These are phyloP conservation scores for Amblyopsis hoosieri DNA, from an alignment of 2,797 vertebrate species.

Conservation along the genomic window DNA sequence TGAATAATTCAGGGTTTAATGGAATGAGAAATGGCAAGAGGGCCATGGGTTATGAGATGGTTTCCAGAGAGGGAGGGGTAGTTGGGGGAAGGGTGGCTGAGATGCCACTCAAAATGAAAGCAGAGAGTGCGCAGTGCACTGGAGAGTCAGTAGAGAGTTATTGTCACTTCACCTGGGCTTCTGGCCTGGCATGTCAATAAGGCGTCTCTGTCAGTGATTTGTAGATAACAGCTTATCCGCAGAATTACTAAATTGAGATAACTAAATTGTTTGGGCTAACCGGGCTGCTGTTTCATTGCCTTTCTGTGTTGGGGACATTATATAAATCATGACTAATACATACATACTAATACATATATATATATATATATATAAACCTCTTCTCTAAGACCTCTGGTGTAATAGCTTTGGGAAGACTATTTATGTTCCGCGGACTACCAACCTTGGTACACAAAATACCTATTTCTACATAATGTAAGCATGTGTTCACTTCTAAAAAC, in stretches of 20 bases:
- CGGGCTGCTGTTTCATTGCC: conserved; percentile 6
- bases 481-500: neutral
- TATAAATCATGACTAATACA: conserved; percentile 21
- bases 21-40: conserved; percentile 70
- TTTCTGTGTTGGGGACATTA: conserved; percentile 19
- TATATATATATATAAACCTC: conserved; percentile 11
- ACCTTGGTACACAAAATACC: conserved; percentile 22
- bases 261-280: neutral
- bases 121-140: conserved; percentile 22
- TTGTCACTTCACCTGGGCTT: conserved; percentile 39
- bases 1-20: conserved; percentile 81
- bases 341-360: conserved; percentile 7
- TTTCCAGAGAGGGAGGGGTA: conserved; percentile 35
- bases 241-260: conserved; percentile 6
- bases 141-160: conserved; percentile 27
- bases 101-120: conserved; percentile 47
- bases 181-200: conserved; percentile 37
- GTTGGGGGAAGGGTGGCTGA: neutral
- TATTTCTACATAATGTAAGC: conserved; percentile 33
- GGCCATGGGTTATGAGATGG: conserved; percentile 63
- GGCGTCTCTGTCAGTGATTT: conserved; percentile 26
- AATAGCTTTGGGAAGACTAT: conserved; percentile 46
- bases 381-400: conserved; percentile 21
- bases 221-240: neutral
- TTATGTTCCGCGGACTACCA: conserved; percentile 30